Conservation (phyloP, 2,797 vertebrate species). For the Scomberomorus guttatus region DNA sequence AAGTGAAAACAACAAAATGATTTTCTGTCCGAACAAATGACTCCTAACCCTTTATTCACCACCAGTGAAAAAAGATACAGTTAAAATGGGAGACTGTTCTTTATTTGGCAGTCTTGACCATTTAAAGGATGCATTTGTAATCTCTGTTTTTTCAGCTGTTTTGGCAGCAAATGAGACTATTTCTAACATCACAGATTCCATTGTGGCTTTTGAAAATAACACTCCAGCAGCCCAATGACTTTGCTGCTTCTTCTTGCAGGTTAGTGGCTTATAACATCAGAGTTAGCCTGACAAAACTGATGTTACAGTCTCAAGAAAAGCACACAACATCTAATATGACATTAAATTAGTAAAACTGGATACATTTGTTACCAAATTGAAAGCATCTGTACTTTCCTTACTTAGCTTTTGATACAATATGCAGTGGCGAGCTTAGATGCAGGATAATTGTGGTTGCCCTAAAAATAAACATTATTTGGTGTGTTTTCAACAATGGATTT, state of each 20-base stretch:
- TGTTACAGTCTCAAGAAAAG: conserved; percentile 13
- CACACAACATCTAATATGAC: background rate
- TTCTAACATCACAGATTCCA: conserved; percentile 1
- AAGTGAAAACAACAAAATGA: too few species aligned
- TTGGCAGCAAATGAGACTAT: background rate
- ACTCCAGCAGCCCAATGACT: background rate
- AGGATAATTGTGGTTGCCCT: background rate
- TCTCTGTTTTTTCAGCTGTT: conserved; percentile 7
- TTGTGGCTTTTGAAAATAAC: background rate
- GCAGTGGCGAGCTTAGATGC: background rate
- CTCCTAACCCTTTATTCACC: background rate
- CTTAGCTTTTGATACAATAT: background rate
- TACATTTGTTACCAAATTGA: conserved; percentile 3
- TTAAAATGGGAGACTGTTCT: background rate
- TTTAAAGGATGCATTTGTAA: background rate
- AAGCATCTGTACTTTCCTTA: background rate
- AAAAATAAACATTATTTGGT: background rate
- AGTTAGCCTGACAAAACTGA: background rate
- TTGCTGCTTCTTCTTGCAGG: background rate
- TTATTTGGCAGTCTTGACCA: background rate
- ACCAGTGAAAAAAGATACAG: background rate
- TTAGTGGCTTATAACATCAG: conserved; percentile 4
- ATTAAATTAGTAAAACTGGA: conserved; percentile 4
- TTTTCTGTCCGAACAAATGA: background rate
- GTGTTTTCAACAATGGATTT: background rate